phyloP scores from a whole-genome alignment of 2,888 invertebrate genomes.

The Lithophane ornitopus region DNA sequence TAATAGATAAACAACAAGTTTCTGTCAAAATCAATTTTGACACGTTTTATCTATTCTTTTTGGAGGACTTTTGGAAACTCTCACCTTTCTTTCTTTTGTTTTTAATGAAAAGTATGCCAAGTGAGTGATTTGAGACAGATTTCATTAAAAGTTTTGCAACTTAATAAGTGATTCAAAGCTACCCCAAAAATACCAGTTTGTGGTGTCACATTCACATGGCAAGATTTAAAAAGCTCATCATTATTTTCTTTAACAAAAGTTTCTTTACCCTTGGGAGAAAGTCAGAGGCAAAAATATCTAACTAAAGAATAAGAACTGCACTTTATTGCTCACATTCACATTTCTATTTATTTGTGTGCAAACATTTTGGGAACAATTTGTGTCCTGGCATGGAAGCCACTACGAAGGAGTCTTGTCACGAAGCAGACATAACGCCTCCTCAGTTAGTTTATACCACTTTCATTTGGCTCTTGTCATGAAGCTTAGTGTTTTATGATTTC shows the following conservation, averaged over 20 bases:
- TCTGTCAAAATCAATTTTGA: not conserved
- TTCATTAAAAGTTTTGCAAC: not conserved
- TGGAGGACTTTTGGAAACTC: not conserved
- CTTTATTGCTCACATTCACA: slow-evolving; percentile 29
- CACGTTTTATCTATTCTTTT: not conserved
- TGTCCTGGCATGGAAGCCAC: slow-evolving; percentile 32
- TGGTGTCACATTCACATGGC: not conserved
- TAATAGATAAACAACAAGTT: not conserved
- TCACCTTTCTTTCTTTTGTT: not conserved
- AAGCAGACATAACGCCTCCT: slow-evolving; percentile 46
- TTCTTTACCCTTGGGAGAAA: not conserved
- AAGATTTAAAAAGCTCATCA: not conserved
- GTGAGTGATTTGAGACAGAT: not conserved
- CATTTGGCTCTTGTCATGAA: slow-evolving; percentile 46
- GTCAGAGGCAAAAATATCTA: not conserved
- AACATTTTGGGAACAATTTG: slow-evolving; percentile 45
- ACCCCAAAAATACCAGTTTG: not conserved
- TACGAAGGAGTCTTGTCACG: slow-evolving; percentile 56
- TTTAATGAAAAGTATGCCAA: not conserved
- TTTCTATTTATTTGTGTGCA: slow-evolving; percentile 32
- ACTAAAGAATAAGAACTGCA: slow-evolving; percentile 32
- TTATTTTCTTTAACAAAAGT: slow-evolving; percentile 8
- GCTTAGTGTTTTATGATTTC: slow-evolving; percentile 50
- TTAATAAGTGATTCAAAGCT: not conserved
- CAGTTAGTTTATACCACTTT: slow-evolving; percentile 53